These are phyloP conservation scores for Acanthurus lineatus DNA, from an alignment of 2,797 vertebrate genomes.

Conservation along the genomic window DNA sequence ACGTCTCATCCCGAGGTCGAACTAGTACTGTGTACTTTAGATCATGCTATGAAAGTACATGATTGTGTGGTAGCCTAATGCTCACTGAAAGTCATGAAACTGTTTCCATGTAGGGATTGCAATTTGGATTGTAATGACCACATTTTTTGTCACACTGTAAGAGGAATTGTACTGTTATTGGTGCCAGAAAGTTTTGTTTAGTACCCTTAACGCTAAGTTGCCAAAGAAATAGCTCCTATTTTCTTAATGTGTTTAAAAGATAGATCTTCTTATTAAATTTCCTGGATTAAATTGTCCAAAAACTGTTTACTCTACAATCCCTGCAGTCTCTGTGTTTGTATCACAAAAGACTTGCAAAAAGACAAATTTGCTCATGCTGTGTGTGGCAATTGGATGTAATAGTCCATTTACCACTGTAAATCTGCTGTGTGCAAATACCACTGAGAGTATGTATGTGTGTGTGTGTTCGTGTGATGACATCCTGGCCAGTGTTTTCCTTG, in stretches of 20 bases:
- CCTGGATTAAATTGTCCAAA: conserved; percentile 41
- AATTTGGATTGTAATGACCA: too few relatives aligned
- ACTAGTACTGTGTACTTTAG: too few relatives aligned
- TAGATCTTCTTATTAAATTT: conserved; percentile 41
- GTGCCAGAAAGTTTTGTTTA: too few relatives aligned
- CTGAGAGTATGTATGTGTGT: conserved; percentile 22
- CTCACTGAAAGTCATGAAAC: too few relatives aligned
- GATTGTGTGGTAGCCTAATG: too few relatives aligned
- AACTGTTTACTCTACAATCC: conserved; percentile 46
- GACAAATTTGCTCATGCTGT: conserved; percentile 68
- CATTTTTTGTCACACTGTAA: too few relatives aligned
- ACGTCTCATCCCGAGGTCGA: too few relatives aligned
- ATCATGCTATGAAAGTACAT: too few relatives aligned
- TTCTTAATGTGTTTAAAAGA: conserved; percentile 27
- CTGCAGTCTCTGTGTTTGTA: conserved; percentile 35
- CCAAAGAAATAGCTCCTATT: conserved; percentile 26
- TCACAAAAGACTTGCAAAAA: conserved; percentile 58
- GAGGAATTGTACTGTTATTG: too few relatives aligned
- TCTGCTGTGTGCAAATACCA: conserved; percentile 63
- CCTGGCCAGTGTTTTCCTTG: conserved; percentile 67
- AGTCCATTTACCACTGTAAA: conserved; percentile 74
- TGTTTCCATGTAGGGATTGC: too few relatives aligned
- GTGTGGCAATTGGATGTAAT: conserved; percentile 78
- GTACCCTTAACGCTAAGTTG: neutral
- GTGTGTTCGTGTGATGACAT: conserved; percentile 37